Conservation (phyloP, 2,888 invertebrate genomes). For the Diachrysia chrysitis region DNA sequence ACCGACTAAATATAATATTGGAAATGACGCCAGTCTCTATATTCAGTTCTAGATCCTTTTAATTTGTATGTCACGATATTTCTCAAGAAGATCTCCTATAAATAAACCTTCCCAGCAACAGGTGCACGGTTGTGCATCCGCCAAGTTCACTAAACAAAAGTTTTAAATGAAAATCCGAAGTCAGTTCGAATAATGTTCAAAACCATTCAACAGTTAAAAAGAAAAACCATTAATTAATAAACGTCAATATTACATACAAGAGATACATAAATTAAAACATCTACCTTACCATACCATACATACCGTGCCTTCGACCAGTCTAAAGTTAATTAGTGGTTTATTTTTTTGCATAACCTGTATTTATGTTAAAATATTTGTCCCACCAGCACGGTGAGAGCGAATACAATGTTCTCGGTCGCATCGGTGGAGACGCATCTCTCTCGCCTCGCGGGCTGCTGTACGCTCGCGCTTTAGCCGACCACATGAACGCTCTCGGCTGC, state of each 20-base stretch:
- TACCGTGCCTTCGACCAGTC: too few relatives aligned
- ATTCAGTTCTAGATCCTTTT: neutral
- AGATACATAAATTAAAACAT: too few relatives aligned
- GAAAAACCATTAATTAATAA: too few relatives aligned
- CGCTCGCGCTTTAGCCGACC: conserved; percentile 92
- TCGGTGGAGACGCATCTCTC: conserved; percentile 96
- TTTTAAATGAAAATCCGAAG: neutral
- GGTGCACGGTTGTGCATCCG: neutral
- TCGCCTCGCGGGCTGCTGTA: conserved; percentile 95
- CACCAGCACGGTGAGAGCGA: conserved; percentile 97
- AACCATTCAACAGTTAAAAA: too few relatives aligned
- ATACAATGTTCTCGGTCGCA: conserved; percentile 96
- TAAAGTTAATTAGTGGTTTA: too few relatives aligned
- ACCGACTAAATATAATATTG: neutral
- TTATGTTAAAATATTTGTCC: conserved; percentile 9
- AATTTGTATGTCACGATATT: conserved; percentile 1
- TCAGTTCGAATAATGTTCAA: too few relatives aligned
- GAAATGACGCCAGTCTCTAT: neutral
- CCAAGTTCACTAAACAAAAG: neutral
- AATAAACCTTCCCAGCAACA: neutral
- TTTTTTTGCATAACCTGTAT: neutral
- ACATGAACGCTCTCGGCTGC: conserved; percentile 90
- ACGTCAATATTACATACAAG: too few relatives aligned
- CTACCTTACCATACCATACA: too few relatives aligned
- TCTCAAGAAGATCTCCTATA: neutral